These are phyloP conservation scores for Montipora sp. DNA, from an alignment of 64 coral and sea anemone genomes.

Conservation along the genomic window DNA sequence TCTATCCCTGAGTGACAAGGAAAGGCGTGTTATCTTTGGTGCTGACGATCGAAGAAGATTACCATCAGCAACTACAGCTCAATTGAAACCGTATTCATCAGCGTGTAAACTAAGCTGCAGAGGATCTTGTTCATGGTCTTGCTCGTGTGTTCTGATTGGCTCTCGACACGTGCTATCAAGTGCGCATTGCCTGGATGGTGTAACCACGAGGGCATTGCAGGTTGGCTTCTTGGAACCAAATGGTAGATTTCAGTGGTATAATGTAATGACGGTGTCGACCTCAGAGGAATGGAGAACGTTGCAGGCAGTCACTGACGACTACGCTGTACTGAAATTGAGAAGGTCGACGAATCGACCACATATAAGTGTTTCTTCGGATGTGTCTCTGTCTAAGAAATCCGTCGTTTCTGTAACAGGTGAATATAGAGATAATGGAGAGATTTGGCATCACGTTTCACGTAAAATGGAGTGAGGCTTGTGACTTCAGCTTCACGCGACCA, in stretches of 20 bases:
- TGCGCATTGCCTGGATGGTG: slow-evolving; percentile 79
- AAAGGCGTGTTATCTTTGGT: slow-evolving; percentile 43
- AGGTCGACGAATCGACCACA: slow-evolving; percentile 2
- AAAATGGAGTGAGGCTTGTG: too few relatives aligned
- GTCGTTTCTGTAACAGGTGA: slow-evolving; percentile 62
- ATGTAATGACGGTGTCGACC: slow-evolving; percentile 16
- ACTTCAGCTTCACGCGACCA: too few relatives aligned
- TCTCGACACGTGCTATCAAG: slow-evolving; percentile 77
- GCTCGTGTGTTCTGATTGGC: slow-evolving; percentile 73
- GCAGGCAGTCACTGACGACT: slow-evolving; percentile 44
- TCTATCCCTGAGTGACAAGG: background rate
- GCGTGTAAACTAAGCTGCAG: slow-evolving; percentile 60
- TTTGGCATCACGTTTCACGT: background rate
- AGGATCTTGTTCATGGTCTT: slow-evolving; percentile 63
- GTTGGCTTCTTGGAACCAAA: slow-evolving; percentile 71
- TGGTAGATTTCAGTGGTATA: slow-evolving; percentile 68
- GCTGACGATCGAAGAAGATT: slow-evolving; percentile 46
- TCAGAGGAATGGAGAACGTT: slow-evolving; percentile 51
- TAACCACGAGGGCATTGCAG: slow-evolving; percentile 37
- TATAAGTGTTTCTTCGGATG: slow-evolving; percentile 10
- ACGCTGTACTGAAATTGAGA: slow-evolving; percentile 69
- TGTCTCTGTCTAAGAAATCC: slow-evolving; percentile 5
- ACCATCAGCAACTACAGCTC: slow-evolving; percentile 24
- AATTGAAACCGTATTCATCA: slow-evolving; percentile 57
- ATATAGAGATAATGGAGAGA: background rate